Conservation (phyloP, 1,140 invertebrate species). For the Calosoma granatense region DNA sequence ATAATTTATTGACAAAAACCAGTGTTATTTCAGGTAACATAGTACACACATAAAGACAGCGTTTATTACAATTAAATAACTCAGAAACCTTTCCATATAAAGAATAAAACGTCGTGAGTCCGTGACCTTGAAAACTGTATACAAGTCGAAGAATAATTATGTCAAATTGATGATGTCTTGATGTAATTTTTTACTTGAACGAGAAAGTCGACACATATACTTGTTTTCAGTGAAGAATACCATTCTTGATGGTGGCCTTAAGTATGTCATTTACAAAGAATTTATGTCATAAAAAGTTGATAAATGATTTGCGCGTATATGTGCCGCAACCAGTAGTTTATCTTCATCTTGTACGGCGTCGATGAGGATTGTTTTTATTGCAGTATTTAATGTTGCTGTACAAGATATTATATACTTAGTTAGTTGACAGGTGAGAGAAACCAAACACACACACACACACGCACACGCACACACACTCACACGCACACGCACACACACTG, state of each 20-base stretch:
- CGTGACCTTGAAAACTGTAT: not conserved
- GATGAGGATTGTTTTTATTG: no score
- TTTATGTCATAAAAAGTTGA: not conserved
- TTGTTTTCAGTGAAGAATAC: not conserved
- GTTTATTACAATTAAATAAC: no score
- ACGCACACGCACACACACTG: not conserved
- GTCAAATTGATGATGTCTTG: not conserved
- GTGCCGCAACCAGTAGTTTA: no score
- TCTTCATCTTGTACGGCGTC: no score
- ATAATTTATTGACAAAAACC: no score
- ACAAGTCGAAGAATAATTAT: not conserved
- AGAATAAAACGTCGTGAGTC: no score
- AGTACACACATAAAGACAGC: no score
- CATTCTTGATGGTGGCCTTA: not conserved
- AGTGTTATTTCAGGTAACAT: no score
- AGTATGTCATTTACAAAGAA: constrained; percentile 1
- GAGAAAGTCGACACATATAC: not conserved
- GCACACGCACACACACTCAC: not conserved
- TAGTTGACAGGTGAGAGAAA: not conserved
- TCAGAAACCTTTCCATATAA: no score
- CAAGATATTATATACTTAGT: no score
- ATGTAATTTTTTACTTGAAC: not conserved
- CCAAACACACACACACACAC: not conserved
- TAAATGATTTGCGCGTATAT: no score
- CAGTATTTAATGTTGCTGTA: no score